A percentile compares a stretch with the other conserved stretches of the same genome.
Evolutionary conservation across 2,113 vertebrate genomes (phyloP).

Genomic region (Piprites chloris): DNA sequence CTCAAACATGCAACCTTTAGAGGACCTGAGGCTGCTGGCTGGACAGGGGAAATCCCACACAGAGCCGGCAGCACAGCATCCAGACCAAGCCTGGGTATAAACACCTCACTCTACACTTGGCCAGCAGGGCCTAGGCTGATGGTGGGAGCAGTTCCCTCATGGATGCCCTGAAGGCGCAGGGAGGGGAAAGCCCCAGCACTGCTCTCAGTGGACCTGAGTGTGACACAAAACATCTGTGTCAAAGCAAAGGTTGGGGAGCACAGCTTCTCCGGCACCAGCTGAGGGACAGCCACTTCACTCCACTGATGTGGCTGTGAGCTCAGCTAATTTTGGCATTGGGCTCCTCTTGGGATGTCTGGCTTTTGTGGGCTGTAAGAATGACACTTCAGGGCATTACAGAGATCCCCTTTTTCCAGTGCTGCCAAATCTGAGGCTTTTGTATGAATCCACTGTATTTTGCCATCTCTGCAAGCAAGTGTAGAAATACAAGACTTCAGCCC

Average conservation of each 20-base stretch:
- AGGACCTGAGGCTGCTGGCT: neutral
- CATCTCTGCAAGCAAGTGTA: conserved; percentile 11
- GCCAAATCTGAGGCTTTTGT: neutral
- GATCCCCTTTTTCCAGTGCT: neutral
- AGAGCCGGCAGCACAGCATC: neutral
- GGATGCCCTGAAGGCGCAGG: neutral
- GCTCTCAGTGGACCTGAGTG: neutral
- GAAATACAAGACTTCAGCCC: conserved; percentile 7
- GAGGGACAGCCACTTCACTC: neutral
- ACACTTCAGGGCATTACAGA: neutral
- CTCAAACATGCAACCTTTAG: conserved; percentile 26
- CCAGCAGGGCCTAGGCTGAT: neutral
- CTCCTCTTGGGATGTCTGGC: neutral
- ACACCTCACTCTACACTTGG: neutral
- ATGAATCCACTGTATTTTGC: neutral
- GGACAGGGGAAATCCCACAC: neutral
- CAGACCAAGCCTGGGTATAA: neutral
- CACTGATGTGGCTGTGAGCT: neutral
- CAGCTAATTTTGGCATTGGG: neutral
- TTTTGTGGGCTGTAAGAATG: neutral
- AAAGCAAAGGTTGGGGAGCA: neutral
- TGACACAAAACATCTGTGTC: conserved; percentile 6
- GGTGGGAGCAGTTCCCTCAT: neutral
- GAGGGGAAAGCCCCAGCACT: neutral
- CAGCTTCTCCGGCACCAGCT: accelerated